Conservation (phyloP, 2,888 invertebrate genomes). For the Zaprionus bogoriensis region DNA sequence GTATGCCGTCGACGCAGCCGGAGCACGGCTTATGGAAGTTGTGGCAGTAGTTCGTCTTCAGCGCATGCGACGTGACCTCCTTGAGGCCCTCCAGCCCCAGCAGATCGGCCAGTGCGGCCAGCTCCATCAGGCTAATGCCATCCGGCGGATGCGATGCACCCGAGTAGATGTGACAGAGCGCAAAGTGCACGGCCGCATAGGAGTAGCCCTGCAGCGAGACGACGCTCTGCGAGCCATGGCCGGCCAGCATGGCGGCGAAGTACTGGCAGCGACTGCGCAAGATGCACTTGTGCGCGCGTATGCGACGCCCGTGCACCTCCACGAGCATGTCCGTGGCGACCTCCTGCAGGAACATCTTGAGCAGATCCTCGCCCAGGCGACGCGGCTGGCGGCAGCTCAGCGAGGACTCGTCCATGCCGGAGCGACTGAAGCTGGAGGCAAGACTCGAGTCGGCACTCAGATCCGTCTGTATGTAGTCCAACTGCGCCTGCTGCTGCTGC, state of each 20-base stretch:
- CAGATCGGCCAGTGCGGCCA: constrained; percentile 95
- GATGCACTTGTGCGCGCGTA: constrained; percentile 96
- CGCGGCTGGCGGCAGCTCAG: constrained; percentile 84
- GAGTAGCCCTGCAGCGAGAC: constrained; percentile 93
- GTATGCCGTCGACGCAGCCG: constrained; percentile 92
- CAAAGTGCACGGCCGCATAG: constrained; percentile 93
- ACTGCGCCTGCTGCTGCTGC: constrained; percentile 40
- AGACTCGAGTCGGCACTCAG: constrained; percentile 85
- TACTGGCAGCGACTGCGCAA: constrained; percentile 95
- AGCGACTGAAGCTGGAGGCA: constrained; percentile 85
- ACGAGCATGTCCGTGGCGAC: constrained; percentile 94
- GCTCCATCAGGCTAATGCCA: constrained; percentile 92
- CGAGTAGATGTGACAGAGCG: constrained; percentile 96
- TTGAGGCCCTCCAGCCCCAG: constrained; percentile 94
- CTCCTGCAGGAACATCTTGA: constrained; percentile 95
- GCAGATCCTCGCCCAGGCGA: constrained; percentile 91
- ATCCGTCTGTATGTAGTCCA: constrained; percentile 84
- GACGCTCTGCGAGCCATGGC: constrained; percentile 92
- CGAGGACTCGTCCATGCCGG: constrained; percentile 84
- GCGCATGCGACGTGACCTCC: constrained; percentile 93
- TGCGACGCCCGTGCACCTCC: constrained; percentile 91
- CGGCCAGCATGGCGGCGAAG: constrained; percentile 95
- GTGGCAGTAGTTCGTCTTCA: constrained; percentile 95
- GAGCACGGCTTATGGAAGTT: constrained; percentile 97
- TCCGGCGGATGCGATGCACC: constrained; percentile 95